Evolutionary conservation across 2,888 invertebrate species (phyloP).

Genomic region (Nephrotoma appendiculata): DNA sequence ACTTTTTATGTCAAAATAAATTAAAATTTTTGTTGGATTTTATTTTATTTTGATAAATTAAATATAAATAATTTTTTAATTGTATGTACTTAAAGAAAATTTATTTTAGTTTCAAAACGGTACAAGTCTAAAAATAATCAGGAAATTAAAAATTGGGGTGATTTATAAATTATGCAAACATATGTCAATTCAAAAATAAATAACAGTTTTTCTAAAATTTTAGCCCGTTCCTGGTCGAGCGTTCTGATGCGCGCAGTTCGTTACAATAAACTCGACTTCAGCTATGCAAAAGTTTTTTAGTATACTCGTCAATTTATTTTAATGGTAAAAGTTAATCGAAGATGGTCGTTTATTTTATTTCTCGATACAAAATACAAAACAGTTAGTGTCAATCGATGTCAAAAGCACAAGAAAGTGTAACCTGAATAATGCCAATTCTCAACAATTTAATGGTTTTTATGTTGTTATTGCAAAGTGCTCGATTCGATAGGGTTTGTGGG

Average conservation of each 20-base stretch:
- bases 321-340: background rate
- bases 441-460: background rate
- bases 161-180: background rate
- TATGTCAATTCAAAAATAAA: background rate
- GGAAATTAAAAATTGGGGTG: background rate
- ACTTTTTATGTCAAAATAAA: background rate
- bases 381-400: background rate
- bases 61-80: background rate
- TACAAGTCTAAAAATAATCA: too few species aligned
- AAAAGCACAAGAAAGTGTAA: background rate
- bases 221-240: background rate
- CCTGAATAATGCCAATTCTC: background rate
- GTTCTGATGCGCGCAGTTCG: background rate
- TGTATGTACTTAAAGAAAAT: background rate
- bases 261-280: background rate
- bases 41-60: background rate
- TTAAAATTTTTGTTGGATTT: background rate
- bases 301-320: background rate
- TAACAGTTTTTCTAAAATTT: background rate
- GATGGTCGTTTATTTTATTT: background rate
- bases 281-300: background rate
- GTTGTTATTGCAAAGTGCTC: background rate
- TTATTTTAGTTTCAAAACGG: background rate
- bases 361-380: background rate
- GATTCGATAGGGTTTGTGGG: background rate